Conservation (phyloP, 2,113 vertebrate species). For the Pionites leucogaster region DNA sequence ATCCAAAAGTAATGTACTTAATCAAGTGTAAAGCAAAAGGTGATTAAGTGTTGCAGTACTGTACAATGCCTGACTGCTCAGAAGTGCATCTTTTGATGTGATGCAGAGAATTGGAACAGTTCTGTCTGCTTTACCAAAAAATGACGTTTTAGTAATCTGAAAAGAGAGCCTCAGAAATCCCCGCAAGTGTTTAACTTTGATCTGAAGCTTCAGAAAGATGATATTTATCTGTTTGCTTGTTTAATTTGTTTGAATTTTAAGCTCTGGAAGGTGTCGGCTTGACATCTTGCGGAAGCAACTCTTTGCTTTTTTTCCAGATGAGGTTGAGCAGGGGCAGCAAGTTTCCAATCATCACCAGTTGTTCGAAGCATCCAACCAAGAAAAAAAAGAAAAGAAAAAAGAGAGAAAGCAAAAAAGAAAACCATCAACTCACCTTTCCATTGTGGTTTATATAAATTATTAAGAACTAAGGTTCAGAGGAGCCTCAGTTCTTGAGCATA, state of each 20-base stretch:
- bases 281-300: not conserved
- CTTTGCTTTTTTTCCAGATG: not conserved
- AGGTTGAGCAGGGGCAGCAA: slow-evolving; percentile 16
- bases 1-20: slow-evolving; percentile 65
- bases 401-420: not conserved
- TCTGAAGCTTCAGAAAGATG: slow-evolving; percentile 30
- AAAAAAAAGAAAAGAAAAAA: not conserved
- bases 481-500: slow-evolving; percentile 19
- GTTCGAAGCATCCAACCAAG: slow-evolving; percentile 38
- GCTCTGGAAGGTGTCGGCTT: not conserved
- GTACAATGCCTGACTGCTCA: slow-evolving; percentile 65
- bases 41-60: slow-evolving; percentile 54
- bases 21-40: slow-evolving; percentile 66
- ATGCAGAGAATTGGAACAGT: slow-evolving; percentile 50
- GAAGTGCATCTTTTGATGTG: slow-evolving; percentile 60
- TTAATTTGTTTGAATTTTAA: slow-evolving; percentile 52
- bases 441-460: slow-evolving; percentile 62
- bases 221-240: slow-evolving; percentile 55
- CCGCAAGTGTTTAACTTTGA: slow-evolving; percentile 54
- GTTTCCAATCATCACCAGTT: slow-evolving; percentile 5
- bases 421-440: slow-evolving; percentile 48
- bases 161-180: slow-evolving; percentile 45
- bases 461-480: slow-evolving; percentile 44
- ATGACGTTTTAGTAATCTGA: not conserved
- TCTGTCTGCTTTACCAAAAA: slow-evolving; percentile 48